Percentiles rank a stretch among this genome's conserved stretches.
Conservation (phyloP, 2,888 invertebrate species). For the Phalera bucephala region DNA sequence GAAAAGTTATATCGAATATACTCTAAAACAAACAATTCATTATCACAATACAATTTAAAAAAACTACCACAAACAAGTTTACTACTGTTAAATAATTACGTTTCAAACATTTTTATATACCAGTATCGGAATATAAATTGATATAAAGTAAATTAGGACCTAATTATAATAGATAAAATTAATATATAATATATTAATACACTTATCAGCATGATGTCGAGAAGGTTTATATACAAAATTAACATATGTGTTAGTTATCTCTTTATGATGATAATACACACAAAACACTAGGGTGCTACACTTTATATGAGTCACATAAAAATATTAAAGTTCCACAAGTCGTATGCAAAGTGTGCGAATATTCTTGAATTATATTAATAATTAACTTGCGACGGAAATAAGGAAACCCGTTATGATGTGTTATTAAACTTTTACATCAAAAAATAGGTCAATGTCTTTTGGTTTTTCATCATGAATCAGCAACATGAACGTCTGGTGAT, state of each 20-base stretch:
- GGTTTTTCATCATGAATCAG: too few relatives aligned
- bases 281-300: slow-evolving; percentile 20
- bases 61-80: too few relatives aligned
- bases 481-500: too few relatives aligned
- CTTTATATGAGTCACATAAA: slow-evolving; percentile 39
- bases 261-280: slow-evolving; percentile 6
- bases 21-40: too few relatives aligned
- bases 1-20: too few relatives aligned
- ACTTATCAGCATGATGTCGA: background rate
- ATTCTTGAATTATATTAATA: slow-evolving; percentile 37
- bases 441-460: too few relatives aligned
- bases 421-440: too few relatives aligned
- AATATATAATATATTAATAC: background rate
- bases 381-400: slow-evolving; percentile 42
- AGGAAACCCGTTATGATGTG: slow-evolving; percentile 43
- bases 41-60: too few relatives aligned
- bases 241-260: too few relatives aligned
- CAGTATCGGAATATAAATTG: background rate
- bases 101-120: too few relatives aligned
- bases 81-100: too few relatives aligned
- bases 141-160: background rate
- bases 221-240: background rate
- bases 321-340: slow-evolving; percentile 39
- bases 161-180: background rate
- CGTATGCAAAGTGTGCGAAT: slow-evolving; percentile 46